These are phyloP conservation scores for Myotis lucifugus DNA, from an alignment of 2,113 vertebrate genomes.

Conservation along the genomic window DNA sequence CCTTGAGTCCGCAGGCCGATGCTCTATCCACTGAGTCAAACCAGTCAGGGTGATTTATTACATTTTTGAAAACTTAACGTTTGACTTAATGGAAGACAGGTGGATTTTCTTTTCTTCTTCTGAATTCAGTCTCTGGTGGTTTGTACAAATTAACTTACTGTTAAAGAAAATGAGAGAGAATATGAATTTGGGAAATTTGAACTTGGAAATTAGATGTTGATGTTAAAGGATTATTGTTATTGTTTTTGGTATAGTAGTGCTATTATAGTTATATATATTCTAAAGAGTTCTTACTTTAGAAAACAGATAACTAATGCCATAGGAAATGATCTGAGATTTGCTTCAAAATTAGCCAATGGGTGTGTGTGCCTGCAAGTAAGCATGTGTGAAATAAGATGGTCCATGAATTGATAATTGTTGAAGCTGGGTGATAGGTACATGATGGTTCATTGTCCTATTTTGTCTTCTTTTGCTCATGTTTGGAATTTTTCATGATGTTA, in stretches of 20 bases:
- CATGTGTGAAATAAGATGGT: background rate
- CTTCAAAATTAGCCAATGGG: background rate
- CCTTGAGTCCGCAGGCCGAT: too few relatives aligned
- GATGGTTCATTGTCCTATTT: background rate
- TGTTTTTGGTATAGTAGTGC: background rate
- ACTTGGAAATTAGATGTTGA: background rate
- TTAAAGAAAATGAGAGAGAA: conserved; percentile 12
- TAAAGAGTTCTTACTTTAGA: background rate
- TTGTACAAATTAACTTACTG: background rate
- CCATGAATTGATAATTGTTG: background rate
- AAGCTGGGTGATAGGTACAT: background rate
- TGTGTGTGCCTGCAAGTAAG: background rate
- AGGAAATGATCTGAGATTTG: background rate
- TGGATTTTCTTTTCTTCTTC: background rate
- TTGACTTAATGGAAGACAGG: background rate
- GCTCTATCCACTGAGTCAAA: too few relatives aligned
- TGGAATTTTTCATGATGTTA: background rate
- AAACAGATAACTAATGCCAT: background rate
- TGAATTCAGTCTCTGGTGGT: background rate
- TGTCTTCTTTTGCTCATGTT: background rate
- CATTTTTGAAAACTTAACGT: background rate
- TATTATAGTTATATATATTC: background rate
- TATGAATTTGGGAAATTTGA: conserved; percentile 19
- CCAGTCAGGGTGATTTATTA: background rate
- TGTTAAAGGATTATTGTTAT: background rate